These are phyloP conservation scores for Enteromius argenteus DNA, from an alignment of 2,797 vertebrate species.

Conservation along the genomic window DNA sequence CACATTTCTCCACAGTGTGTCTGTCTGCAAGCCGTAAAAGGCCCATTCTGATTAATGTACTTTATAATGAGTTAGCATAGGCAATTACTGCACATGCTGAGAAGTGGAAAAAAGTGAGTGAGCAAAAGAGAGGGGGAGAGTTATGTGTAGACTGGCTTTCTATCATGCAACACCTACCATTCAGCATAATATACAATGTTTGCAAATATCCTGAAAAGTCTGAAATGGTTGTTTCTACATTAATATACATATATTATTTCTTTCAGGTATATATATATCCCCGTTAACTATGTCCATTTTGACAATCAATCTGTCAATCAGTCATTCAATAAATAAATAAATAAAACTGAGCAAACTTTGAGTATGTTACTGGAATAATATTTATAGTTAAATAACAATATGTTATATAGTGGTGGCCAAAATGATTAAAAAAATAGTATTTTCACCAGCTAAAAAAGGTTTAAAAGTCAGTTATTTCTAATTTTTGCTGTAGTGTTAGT, in stretches of 20 bases:
- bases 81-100: conserved; percentile 64
- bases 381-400: background rate
- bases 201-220: background rate
- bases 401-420: background rate
- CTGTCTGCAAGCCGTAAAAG: conserved; percentile 45
- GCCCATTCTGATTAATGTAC: conserved; percentile 63
- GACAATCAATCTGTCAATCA: background rate
- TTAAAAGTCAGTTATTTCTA: background rate
- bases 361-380: background rate
- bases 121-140: conserved; percentile 3
- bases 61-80: conserved; percentile 68
- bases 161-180: background rate
- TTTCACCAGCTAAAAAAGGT: background rate
- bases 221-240: background rate
- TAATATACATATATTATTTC: background rate
- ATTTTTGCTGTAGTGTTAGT: background rate
- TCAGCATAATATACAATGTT: background rate
- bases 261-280: background rate
- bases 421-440: background rate
- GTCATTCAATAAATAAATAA: background rate
- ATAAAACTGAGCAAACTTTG: background rate
- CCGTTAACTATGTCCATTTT: background rate
- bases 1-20: conserved; percentile 60
- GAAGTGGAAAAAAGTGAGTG: background rate
- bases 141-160: background rate